Evolutionary conservation across 2,888 invertebrate species (phyloP), one percentile per base, ranked within the genome.

Genomic region (Temnothorax ravouxi): DNA sequence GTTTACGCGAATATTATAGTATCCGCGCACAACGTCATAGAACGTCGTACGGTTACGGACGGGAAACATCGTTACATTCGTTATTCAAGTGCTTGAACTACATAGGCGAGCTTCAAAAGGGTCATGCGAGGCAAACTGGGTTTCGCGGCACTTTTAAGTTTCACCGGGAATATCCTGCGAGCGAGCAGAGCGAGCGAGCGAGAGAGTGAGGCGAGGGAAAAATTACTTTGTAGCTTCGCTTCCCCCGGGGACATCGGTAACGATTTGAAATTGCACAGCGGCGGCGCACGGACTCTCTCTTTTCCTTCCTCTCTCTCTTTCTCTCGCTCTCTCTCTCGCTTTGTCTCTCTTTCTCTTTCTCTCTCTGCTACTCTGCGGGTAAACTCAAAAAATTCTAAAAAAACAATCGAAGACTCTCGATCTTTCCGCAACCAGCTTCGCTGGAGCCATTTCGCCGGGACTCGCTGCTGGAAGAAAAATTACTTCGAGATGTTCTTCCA

Each of bases 261-360:
- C 69, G 84, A n/a, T 88, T 86, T 77, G 86, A 83, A 86, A 88
- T 84, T 84, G 88, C 86, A 47, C 71, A 76, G 47, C 66, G 59
- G 82, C 66, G 71, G 67, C 59, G 50, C 50, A 44, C 66, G n/a
- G 34, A 34, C 13, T 47, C 18, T 66, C 25, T 11, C 9, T 25
- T 4, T 44, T n/a, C n/a, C n/a, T n/a, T n/a, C n/a, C 44, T 47
- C 9, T 29, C 8, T 44, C 5, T n/a, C 11, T 38, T 0, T 38
- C 44, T 15, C 15, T 47, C 4, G 41, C 18, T 44, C 44, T 25
- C 25, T 25, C 41, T 41, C 41, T 21, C 21, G 44, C 6, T 64
- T 0, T 66, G 6, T 66, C 44, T 47, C 15, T 44, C 6, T 41
- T 11, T n/a, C 9, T 38, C 0, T 38, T 25, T 18, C 29, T n/a